Percentiles rank a stretch among this genome's conserved stretches.
These are phyloP conservation scores for Sipha flava DNA, from an alignment of 1,140 invertebrate genomes.

Conservation along the genomic window DNA sequence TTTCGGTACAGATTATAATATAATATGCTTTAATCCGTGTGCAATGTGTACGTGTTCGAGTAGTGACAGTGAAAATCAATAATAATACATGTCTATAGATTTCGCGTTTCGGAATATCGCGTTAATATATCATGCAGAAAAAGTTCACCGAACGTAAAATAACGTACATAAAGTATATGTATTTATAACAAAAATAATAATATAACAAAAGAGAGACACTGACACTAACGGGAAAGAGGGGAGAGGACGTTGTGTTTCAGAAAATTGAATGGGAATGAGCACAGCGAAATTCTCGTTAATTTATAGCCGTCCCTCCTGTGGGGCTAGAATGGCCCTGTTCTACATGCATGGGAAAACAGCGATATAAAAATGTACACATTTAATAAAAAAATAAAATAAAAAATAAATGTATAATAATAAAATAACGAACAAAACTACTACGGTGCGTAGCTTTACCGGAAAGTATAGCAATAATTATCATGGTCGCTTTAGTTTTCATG, in stretches of 20 bases:
- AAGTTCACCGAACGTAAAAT: constrained; percentile 1
- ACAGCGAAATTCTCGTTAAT: constrained; percentile 29
- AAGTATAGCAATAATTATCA: constrained; percentile 19
- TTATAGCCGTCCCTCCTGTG: constrained; percentile 18
- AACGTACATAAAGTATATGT: neutral
- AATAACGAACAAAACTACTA: neutral
- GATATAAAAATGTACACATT: constrained; percentile 19
- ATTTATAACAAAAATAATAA: neutral
- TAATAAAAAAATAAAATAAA: neutral
- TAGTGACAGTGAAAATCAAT: neutral
- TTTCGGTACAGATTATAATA: no score
- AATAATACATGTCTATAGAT: neutral
- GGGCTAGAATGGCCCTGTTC: constrained; percentile 1
- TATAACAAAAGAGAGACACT: constrained; percentile 28
- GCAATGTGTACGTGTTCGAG: neutral
- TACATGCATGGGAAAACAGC: constrained; percentile 11
- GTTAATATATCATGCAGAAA: neutral
- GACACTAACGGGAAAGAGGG: neutral
- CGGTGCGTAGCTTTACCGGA: neutral
- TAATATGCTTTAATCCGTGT: no score
- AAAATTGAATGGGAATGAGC: constrained; percentile 29
- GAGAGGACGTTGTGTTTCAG: constrained; percentile 18
- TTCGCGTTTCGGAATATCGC: neutral
- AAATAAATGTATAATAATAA: neutral
- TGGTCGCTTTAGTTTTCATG: neutral